These are phyloP conservation scores for Pygocentrus nattereri DNA, from an alignment of 2,797 vertebrate species.

Conservation along the genomic window DNA sequence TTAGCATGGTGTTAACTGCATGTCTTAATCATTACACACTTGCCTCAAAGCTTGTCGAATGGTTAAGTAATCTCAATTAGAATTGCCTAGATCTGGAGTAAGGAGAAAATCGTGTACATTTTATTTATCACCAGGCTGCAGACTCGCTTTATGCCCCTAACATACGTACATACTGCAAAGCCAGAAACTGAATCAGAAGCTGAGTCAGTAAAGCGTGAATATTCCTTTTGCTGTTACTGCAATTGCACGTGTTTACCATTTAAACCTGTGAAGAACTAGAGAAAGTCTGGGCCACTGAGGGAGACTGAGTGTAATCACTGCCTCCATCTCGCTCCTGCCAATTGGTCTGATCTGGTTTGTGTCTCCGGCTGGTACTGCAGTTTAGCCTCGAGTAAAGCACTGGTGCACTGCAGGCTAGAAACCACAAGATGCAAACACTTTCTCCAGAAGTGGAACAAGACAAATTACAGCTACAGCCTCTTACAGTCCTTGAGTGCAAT, in stretches of 20 bases:
- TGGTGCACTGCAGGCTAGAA: neutral
- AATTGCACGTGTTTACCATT: neutral
- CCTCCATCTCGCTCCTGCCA: neutral
- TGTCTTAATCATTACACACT: neutral
- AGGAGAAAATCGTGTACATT: no score
- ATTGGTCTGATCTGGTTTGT: neutral
- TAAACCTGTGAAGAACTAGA: neutral
- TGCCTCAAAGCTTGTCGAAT: neutral
- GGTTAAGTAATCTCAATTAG: neutral
- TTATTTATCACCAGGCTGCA: no score
- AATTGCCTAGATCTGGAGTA: no score
- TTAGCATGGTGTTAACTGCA: neutral
- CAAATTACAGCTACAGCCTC: neutral
- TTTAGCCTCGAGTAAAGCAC: neutral
- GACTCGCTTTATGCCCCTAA: neutral
- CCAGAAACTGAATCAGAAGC: neutral
- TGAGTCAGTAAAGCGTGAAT: neutral
- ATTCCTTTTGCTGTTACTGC: neutral
- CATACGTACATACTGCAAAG: neutral
- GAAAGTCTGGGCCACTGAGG: neutral
- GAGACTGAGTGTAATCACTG: neutral
- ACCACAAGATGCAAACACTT: neutral
- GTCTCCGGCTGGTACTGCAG: neutral
- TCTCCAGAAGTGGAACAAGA: neutral
- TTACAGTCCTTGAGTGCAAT: neutral